phyloP scores from a whole-genome alignment of 35 echinoderm and acorn worm species.

The Ophiothrix spiculata region DNA sequence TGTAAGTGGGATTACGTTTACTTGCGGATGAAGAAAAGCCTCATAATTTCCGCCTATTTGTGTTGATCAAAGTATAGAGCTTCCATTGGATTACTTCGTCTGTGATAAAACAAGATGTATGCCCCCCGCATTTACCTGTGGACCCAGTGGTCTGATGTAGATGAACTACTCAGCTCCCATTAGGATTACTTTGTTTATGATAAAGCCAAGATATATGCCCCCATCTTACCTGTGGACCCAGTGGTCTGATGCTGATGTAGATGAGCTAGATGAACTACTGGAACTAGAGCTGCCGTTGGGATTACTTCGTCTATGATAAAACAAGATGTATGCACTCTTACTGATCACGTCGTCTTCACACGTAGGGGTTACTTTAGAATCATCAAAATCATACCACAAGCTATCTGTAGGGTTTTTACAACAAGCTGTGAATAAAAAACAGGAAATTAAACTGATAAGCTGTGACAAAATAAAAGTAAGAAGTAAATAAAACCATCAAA shows the following conservation, averaged over 20 bases:
- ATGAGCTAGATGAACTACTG: conserved; percentile 50
- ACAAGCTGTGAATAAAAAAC: conserved; percentile 38
- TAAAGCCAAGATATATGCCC: conserved; percentile 6
- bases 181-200: not conserved
- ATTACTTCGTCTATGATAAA: conserved; percentile 67
- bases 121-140: conserved; percentile 12
- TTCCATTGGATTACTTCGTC: no score
- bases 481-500: not conserved
- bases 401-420: conserved; percentile 88
- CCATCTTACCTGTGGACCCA: conserved; percentile 49
- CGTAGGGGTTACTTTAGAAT: conserved; percentile 62
- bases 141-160: no score
- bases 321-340: conserved; percentile 69
- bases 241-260: conserved; percentile 57
- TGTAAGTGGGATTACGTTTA: no score
- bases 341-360: conserved; percentile 60
- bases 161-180: no score
- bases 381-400: conserved; percentile 96
- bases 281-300: conserved; percentile 49
- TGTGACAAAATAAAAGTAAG: not conserved
- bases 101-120: conserved; percentile 11
- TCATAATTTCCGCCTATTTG: no score
- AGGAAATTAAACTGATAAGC: no score
- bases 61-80: no score
- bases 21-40: no score